Base-by-base conservation (phyloP, 2,888 invertebrate species). In the Oligia latruncula region DNA sequence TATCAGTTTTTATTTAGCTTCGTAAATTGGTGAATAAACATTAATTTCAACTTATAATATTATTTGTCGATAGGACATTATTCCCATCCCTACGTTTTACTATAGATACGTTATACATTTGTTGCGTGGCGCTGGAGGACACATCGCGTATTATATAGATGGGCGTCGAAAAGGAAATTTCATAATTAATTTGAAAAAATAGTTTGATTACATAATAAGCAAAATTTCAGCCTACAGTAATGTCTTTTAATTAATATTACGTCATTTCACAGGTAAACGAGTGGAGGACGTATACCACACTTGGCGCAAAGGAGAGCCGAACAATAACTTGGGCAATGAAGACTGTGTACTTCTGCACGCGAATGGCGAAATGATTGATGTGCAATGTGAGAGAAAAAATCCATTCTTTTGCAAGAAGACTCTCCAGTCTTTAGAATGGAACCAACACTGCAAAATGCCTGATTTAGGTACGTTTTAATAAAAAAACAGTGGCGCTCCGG, bases 401-500 rank as follows among this genome's bases (percentile, higher is more conserved):
- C 81, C 40, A 11, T 80, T 23, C 15, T 74, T 81, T 68, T 80
- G 80, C 46, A 80, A 80, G 40, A 80, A 80, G 46, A 68, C 81
- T 0, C 80, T 80, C 0, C 67, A 80, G 17, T 74, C 81, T 29
- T 68, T 80, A 11, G 62, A 81, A 81, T 80, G 80, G 81, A 74
- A 80, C 23, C 40, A 68, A 3, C 23, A 17, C 0, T 80, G 80
- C 40, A 80, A 64, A 49, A 68, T 81, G 17, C 67, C 74, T 40
- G 80, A 80, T 81, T 64, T 81, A 17, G 81, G 81, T 80, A 35
- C 29, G 49, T 29, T 20, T 23, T 43, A 43, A 35, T 1, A 35
- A 0, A 11, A 20, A 5, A 5, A 49, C 29, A 29, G 29, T 29
- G 29, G 29, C 29, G 1, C 29, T 29, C 29, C 29, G 29, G 29